Base-by-base conservation (phyloP, 2,797 vertebrate genomes). In the Bradypus variegatus region DNA sequence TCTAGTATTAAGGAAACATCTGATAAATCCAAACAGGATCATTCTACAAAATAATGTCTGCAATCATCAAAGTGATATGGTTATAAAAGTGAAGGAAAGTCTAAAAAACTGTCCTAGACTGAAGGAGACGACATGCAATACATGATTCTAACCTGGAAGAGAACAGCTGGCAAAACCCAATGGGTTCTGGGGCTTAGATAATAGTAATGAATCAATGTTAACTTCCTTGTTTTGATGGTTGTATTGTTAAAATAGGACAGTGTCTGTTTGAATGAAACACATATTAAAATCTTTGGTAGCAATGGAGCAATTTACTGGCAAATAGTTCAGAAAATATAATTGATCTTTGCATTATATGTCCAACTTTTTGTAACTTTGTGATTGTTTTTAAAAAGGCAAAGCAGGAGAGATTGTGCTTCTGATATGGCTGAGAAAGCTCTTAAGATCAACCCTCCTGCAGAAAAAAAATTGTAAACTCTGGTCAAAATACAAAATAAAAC, bases 141-240 rank as follows among this genome's bases (percentile, higher is more conserved):
- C 2, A 0, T 16, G 14, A 11, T 14, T n/a, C 16, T 23, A 41
- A 70, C 48, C 70, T 19, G n/a, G 81, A 8, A 69, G 60, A 60
- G 27, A 41, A 73, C 11, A 18, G 31, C 29, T 31, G 55, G 36
- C 36, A 31, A 38, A 29, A 25, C 36, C 16, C 4, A 11, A n/a
- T 33, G 31, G 31, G 8, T 27, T 55, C 81, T 8, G 3, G 69
- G 64, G 88, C 76, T 72, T 45, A 48, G 48, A 12, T 2, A 4
- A 10, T 1, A 14, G 4, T 1, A 2, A 12, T 55, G 55, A 89
- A 4, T 5, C 3, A 5, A 4, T 1, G 18, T 3, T 21, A 48
- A 18, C 5, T 19, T 58, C 62, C 18, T 31, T 7, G 33, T 16
- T 33, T 27, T 16, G 25, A 38, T 3, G 12, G 31, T 2, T 60